Conservation (phyloP, 2,797 vertebrate genomes). For the Tadarida brasiliensis region DNA sequence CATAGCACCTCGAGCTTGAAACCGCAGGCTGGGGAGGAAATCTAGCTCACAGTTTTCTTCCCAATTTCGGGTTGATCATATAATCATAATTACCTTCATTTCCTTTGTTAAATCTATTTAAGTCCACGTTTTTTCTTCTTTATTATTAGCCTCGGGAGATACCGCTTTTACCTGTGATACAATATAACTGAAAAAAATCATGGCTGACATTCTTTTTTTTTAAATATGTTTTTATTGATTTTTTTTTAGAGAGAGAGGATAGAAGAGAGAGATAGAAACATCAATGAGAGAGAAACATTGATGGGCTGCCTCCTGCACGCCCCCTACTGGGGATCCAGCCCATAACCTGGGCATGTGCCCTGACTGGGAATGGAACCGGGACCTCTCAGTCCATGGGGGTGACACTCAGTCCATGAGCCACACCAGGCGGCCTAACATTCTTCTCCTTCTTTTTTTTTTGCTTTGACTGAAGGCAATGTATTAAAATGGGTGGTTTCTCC, state of each 20-base stretch:
- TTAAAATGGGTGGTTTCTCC: background rate
- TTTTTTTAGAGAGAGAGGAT: no score
- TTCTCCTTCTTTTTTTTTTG: no score
- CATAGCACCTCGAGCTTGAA: background rate
- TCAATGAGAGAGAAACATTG: no score
- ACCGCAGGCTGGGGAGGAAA: background rate
- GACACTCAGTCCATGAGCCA: no score
- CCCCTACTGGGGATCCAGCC: no score
- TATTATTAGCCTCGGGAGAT: constrained; percentile 13
- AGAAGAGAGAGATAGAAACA: no score
- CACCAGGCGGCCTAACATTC: no score
- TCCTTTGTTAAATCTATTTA: constrained; percentile 34
- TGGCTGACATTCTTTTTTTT: background rate
- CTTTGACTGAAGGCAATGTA: background rate
- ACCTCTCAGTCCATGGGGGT: no score
- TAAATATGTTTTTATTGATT: no score
- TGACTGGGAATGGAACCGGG: no score
- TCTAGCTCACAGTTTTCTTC: background rate
- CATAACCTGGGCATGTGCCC: no score
- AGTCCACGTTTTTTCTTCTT: background rate
- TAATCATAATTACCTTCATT: constrained; percentile 37
- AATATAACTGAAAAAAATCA: background rate
- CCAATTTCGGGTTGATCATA: background rate
- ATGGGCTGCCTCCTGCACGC: no score
- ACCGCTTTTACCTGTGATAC: background rate